Percentiles rank a stretch among this genome's conserved stretches.
These are phyloP conservation scores for Ectemnius cavifrons DNA, from an alignment of 2,888 invertebrate species.

Conservation along the genomic window DNA sequence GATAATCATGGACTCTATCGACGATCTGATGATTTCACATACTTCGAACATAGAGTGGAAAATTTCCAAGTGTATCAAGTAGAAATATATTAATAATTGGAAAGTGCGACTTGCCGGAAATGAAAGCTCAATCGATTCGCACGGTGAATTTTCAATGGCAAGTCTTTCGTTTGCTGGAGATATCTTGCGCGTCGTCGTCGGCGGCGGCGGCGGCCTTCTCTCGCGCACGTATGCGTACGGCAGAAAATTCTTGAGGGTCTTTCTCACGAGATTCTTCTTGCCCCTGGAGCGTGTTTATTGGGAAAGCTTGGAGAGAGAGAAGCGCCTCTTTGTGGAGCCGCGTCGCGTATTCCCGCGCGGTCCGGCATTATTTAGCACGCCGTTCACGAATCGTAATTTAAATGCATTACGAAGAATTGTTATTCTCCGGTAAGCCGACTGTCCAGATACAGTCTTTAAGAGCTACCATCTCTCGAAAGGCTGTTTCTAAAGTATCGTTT, in stretches of 20 bases:
- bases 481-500: too few relatives aligned
- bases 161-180: too few relatives aligned
- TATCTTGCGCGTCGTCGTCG: too few relatives aligned
- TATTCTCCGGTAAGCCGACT: not conserved
- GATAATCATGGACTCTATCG: not conserved
- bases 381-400: conserved; percentile 59
- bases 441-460: too few relatives aligned
- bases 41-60: too few relatives aligned
- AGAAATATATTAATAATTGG: not conserved
- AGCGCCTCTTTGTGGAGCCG: conserved; percentile 39
- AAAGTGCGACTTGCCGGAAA: not conserved
- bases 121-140: not conserved
- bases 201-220: too few relatives aligned
- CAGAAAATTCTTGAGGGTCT: not conserved
- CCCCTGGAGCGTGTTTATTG: not conserved
- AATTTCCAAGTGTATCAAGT: not conserved
- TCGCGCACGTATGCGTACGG: too few relatives aligned
- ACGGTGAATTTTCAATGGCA: not conserved
- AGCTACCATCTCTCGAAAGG: too few relatives aligned
- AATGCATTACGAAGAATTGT: conserved; percentile 59
- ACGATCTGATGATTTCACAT: not conserved
- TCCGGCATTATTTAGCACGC: conserved; percentile 63
- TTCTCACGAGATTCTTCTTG: not conserved
- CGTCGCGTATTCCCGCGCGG: conserved; percentile 30
- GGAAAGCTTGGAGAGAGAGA: conserved; percentile 16